These are phyloP conservation scores for Poecilia latipinna DNA, from an alignment of 2,113 vertebrate species.

Conservation along the genomic window DNA sequence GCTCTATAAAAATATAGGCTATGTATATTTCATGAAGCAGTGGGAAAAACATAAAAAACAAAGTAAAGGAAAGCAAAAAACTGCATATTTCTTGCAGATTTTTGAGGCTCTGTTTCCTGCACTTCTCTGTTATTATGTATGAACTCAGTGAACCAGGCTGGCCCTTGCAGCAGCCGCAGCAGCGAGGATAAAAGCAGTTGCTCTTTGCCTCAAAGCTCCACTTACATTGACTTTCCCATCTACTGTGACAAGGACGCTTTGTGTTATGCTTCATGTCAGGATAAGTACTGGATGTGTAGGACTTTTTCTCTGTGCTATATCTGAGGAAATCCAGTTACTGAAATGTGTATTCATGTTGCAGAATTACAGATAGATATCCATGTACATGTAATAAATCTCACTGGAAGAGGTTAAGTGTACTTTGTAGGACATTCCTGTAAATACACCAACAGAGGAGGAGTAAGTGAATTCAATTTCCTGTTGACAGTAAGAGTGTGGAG, in stretches of 20 bases:
- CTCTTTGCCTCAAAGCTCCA: constrained; percentile 20
- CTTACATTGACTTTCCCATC: constrained; percentile 47
- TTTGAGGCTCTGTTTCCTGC: background rate
- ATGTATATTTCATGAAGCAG: no score
- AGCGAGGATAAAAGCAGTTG: constrained; percentile 40
- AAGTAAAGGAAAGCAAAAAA: background rate
- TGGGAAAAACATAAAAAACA: background rate
- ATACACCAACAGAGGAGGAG: background rate
- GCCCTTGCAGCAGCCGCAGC: constrained; percentile 15
- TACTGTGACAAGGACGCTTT: constrained; percentile 14
- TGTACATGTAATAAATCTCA: background rate
- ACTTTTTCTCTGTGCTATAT: background rate
- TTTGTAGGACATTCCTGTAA: background rate
- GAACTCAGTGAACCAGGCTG: constrained; percentile 49
- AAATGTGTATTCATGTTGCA: background rate
- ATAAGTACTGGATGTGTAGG: background rate
- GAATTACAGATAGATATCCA: background rate
- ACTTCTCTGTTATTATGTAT: constrained; percentile 21
- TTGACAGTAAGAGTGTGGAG: background rate
- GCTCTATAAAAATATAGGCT: background rate
- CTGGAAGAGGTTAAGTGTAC: background rate
- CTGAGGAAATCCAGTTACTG: background rate
- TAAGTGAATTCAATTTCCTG: background rate
- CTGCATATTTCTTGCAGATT: background rate
- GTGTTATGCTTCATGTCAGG: constrained; percentile 24